Percentiles rank a stretch among this genome's conserved stretches.
phyloP scores from a whole-genome alignment of 2,113 vertebrate genomes.

The Deroptyus accipitrinus region DNA sequence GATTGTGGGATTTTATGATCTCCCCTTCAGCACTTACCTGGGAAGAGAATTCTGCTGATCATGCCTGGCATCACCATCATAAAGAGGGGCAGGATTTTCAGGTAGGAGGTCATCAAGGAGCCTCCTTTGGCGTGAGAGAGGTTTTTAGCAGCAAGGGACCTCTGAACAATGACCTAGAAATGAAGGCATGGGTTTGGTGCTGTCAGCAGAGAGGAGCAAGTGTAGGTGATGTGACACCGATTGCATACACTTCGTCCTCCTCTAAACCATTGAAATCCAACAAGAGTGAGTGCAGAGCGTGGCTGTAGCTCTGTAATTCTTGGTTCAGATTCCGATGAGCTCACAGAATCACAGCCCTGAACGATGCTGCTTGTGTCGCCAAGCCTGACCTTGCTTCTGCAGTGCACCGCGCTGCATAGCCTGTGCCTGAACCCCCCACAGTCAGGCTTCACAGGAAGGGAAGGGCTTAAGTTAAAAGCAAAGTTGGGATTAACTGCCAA shows the following conservation, averaged over 20 bases:
- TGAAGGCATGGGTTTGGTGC: neutral
- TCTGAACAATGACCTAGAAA: constrained; percentile 94
- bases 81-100: constrained; percentile 93
- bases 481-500: neutral
- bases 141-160: constrained; percentile 89
- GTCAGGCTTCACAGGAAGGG: neutral
- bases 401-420: accelerated
- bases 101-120: constrained; percentile 89
- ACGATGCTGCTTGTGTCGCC: neutral
- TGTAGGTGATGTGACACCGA: accelerated
- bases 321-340: neutral
- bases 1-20: neutral
- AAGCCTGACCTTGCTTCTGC: neutral
- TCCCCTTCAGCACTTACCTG: constrained; percentile 76
- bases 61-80: constrained; percentile 94
- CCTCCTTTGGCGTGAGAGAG: constrained; percentile 94
- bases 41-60: constrained; percentile 94
- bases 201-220: neutral
- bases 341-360: neutral
- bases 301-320: neutral
- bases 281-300: neutral
- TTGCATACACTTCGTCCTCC: neutral
- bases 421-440: neutral
- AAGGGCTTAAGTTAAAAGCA: neutral
- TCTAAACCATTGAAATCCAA: neutral